Evolutionary conservation across 2,888 invertebrate genomes (phyloP), one percentile per base, ranked within the genome.

Genomic region (Lutraria lutraria): DNA sequence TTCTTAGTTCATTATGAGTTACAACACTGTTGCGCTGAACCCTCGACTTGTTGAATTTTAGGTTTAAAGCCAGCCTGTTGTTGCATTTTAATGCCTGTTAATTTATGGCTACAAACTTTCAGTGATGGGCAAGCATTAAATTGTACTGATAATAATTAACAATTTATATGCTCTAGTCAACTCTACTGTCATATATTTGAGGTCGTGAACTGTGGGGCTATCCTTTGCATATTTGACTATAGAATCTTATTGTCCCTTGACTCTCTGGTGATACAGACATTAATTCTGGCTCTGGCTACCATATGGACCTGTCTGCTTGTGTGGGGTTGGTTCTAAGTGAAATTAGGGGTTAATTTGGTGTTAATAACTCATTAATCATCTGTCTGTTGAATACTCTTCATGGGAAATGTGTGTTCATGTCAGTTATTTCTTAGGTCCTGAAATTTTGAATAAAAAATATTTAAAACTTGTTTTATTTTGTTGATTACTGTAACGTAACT

Each of bases 331-430:
- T 34, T 15, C 31, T 76, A 34, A 34, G 19, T 31, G 76, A 76
- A 76, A 16, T 31, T 76, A 34, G 19, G 76, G 76, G 76, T 76
- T 76, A 34, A 76, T 76, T 76, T 76, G 76, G 25, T 76, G 76
- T 76, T 76, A 76, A 76, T 31, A 4, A 1, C 3, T n/a, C 12
- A 13, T 68, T 68, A 68, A 68, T 68, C 63, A 68, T n/a, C 63
- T 8, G 25, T 25, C n/a, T 68, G 25, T 25, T 68, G 25, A n/a
- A 25, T 25, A 25, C 25, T 8, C 43, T 43, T 8, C 43, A 43
- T 43, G 43, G 43, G 43, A 43, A 43, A 43, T 43, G 43, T 43
- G 2, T 43, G 8, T 43, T 43, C n/a, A n/a, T 43, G 43, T 43
- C 43, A 43, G 43, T 43, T 4, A 43, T 43, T 43, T 4, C 43